Conservation (phyloP, 2,113 vertebrate species). For the Lycocorax pyrrhopterus region DNA sequence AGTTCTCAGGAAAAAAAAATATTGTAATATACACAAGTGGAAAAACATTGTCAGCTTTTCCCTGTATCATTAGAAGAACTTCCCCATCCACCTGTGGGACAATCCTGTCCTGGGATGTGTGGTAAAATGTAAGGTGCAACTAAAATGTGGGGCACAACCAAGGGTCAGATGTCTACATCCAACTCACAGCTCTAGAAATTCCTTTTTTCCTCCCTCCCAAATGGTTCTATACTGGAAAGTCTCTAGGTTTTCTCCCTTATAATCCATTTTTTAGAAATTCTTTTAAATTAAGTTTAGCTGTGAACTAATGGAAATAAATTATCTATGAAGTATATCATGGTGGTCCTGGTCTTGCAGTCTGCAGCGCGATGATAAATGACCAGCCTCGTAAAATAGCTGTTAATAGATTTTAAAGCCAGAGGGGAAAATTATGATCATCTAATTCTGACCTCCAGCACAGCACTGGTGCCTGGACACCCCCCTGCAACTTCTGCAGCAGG, state of each 20-base stretch:
- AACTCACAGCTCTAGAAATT: background rate
- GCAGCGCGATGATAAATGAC: background rate
- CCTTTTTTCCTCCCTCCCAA: background rate
- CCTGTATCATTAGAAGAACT: background rate
- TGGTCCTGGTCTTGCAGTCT: slow-evolving; percentile 39
- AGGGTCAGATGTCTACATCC: background rate
- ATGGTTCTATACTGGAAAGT: background rate
- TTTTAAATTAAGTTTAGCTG: slow-evolving; percentile 49
- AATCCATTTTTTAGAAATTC: slow-evolving; percentile 6
- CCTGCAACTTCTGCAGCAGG: background rate
- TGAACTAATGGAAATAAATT: slow-evolving; percentile 60
- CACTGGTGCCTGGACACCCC: background rate
- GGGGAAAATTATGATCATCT: slow-evolving; percentile 20
- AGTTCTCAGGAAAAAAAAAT: background rate
- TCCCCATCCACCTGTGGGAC: background rate
- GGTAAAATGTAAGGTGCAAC: background rate
- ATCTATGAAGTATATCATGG: slow-evolving; percentile 41
- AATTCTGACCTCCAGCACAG: slow-evolving; percentile 1
- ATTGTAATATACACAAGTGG: background rate
- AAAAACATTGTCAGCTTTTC: background rate
- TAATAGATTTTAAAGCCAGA: slow-evolving; percentile 60
- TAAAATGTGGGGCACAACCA: background rate
- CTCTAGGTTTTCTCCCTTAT: background rate
- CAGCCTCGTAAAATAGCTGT: slow-evolving; percentile 24
- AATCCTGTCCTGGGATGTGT: background rate